Conservation (phyloP, 2,113 vertebrate genomes). For the Chaetops frenatus region DNA sequence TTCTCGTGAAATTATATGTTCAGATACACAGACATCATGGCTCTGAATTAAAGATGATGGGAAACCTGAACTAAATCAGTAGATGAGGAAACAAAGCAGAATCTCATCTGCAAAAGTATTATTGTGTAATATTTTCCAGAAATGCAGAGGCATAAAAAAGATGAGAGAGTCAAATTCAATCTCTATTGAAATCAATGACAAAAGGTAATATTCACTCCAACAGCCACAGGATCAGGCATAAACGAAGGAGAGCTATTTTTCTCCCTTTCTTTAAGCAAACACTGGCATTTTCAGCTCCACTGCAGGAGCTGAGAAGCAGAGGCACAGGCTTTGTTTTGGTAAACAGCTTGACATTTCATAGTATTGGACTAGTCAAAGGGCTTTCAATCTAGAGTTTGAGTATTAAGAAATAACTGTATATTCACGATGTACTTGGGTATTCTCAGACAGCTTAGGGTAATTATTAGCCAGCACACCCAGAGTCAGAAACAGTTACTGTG, state of each 20-base stretch:
- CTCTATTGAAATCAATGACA: not conserved
- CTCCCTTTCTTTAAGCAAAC: not conserved
- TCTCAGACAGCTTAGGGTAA: conserved; percentile 5
- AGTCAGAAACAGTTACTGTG: conserved; percentile 43
- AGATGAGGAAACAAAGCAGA: not conserved
- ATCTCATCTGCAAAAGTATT: not conserved
- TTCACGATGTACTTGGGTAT: not conserved
- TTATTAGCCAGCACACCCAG: conserved; percentile 36
- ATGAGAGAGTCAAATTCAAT: not conserved
- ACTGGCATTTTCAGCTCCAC: conserved; percentile 20
- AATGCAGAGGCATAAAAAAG: not conserved
- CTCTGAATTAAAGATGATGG: not conserved
- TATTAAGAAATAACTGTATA: conserved; percentile 7
- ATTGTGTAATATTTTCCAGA: not conserved
- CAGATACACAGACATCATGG: not conserved
- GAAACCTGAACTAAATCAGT: not conserved
- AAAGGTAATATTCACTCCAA: not conserved
- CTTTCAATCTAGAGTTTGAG: not conserved
- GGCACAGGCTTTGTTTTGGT: conserved; percentile 16
- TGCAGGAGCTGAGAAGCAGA: conserved; percentile 11
- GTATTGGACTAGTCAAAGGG: not conserved
- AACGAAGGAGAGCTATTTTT: not conserved
- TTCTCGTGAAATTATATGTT: not conserved
- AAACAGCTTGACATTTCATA: conserved; percentile 31
- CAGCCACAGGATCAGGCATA: not conserved